Evolutionary conservation across 2,113 vertebrate genomes (phyloP).

Genomic region (Drymodes brunneopygia): DNA sequence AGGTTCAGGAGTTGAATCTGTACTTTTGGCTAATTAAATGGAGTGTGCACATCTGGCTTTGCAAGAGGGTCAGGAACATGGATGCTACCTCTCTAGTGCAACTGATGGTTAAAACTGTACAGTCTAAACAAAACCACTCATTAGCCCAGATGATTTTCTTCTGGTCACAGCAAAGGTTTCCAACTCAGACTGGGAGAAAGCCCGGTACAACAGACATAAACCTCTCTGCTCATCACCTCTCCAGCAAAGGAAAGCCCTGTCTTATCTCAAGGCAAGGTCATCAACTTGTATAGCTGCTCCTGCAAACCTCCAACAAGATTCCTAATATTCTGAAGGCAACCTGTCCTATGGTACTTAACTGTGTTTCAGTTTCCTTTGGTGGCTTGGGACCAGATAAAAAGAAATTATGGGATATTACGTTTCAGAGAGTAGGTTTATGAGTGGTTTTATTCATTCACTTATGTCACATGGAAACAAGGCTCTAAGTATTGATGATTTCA

Average conservation of each 20-base stretch:
- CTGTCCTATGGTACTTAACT: background rate
- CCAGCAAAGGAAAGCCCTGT: background rate
- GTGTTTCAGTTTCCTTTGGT: background rate
- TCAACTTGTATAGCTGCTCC: background rate
- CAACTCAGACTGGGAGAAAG: background rate
- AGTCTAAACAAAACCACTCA: background rate
- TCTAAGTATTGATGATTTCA: background rate
- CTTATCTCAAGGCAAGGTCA: background rate
- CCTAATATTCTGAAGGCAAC: background rate
- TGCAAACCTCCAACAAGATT: background rate
- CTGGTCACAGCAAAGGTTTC: background rate
- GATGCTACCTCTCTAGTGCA: background rate
- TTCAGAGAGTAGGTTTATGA: background rate
- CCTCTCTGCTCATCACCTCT: background rate
- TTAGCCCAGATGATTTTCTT: background rate
- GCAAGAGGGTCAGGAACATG: background rate
- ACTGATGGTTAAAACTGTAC: background rate
- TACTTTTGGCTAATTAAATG: background rate
- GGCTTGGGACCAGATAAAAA: background rate
- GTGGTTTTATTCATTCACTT: background rate
- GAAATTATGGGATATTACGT: background rate
- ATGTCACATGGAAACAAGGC: background rate
- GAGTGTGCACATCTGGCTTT: background rate
- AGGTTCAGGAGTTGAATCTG: background rate
- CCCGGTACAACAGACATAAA: background rate